These are phyloP conservation scores for Xanthorhoe designata DNA, from an alignment of 2,888 invertebrate species.

Conservation along the genomic window DNA sequence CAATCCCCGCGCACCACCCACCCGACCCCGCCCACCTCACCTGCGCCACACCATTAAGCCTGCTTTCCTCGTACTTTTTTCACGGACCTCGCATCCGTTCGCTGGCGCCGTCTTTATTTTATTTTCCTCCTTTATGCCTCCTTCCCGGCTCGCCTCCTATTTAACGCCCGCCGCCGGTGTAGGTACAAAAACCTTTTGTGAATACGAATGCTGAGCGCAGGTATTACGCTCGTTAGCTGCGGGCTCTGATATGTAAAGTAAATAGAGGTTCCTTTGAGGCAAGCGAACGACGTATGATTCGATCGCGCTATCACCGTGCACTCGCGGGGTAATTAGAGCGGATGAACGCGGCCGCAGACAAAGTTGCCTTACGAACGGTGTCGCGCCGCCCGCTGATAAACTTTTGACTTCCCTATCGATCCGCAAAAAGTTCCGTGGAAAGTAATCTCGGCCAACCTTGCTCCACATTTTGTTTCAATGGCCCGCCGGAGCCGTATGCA, in stretches of 20 bases:
- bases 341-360: constrained; percentile 42
- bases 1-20: constrained; percentile 80
- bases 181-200: constrained; percentile 84
- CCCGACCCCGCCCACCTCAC: constrained; percentile 82
- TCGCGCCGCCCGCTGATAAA: constrained; percentile 73
- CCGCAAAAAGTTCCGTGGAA: constrained; percentile 80
- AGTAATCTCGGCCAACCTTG: constrained; percentile 83
- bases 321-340: constrained; percentile 42
- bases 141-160: constrained; percentile 82
- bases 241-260: constrained; percentile 81
- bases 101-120: constrained; percentile 84
- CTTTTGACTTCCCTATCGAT: constrained; percentile 81
- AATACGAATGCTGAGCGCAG: constrained; percentile 84
- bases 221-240: constrained; percentile 83
- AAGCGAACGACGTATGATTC: constrained; percentile 38
- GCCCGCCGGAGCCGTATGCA: constrained; percentile 78
- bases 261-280: constrained; percentile 71
- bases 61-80: constrained; percentile 82
- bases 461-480: constrained; percentile 83
- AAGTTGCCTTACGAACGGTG: constrained; percentile 68
- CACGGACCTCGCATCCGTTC: constrained; percentile 83
- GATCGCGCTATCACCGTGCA: constrained; percentile 34
- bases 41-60: constrained; percentile 84
- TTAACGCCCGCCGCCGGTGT: constrained; percentile 79
- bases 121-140: constrained; percentile 84